Evolutionary conservation across 2,113 vertebrate species (phyloP), one percentile per base, ranked within the genome.

Genomic region (Galeopterus variegatus): DNA sequence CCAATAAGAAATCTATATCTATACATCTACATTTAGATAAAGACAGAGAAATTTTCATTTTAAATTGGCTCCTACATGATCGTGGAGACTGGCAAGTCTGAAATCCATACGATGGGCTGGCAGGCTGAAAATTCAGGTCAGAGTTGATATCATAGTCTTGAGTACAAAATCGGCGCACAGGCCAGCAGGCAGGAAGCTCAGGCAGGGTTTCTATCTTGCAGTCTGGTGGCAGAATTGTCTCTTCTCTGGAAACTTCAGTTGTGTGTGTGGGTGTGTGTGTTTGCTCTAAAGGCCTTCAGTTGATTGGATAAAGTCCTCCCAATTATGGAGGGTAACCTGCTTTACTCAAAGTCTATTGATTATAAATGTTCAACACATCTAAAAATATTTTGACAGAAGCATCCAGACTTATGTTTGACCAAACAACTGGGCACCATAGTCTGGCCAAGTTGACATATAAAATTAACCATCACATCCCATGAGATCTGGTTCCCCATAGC

Each of bases 311-410:
- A 88, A 5, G 69, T 45, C 52, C 65, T 89, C 33, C 13, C 45
- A 70, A n/a, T 62, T 65, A 65, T 65, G 8, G 15, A 87, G n/a
- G 60, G 24, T 56, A 80, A 92, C 75, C 50, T 73, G 36, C 70
- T 96, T 96, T 88, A 88, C 23, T 80, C 50, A 67, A 88, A 88
- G 64, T 79, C 70, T 85, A 60, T 75, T 92, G 56, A 92, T 73
- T 65, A 11, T 36, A 93, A 96, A 90, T 80, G 56, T 28, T 81
- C 73, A 81, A 31, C 67, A 87, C 31, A 80, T 92, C 33, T 67
- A 64, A 56, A 67, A 88, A 75, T 85, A 83, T 14, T 28, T 81
- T 88, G 65, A 54, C 36, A 82, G 48, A 80, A 69, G 67, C 7
- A 31, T 72, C 48, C 80, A 50, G 24, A 90, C 75, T 86, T 9